Base-by-base conservation (phyloP, 2,888 invertebrate genomes). In the Zelleria hepariella region DNA sequence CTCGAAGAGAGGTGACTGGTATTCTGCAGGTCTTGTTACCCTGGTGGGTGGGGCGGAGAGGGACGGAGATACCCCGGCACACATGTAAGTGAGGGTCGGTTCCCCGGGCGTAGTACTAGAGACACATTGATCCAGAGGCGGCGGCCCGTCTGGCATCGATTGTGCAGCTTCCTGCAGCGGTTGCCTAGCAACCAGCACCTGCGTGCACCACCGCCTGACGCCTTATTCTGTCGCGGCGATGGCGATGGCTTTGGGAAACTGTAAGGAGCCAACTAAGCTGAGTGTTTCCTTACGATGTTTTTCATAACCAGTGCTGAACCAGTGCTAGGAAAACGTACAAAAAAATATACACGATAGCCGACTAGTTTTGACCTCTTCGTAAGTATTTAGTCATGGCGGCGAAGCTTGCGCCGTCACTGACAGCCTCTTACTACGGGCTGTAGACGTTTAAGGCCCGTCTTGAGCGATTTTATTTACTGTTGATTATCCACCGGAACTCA, bases 131-230 rank as follows among this genome's bases (percentile, higher is more conserved):
- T 87, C 88, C 85, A 87, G 78, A 74, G 71, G 73, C 63, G 65
- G 68, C 68, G 63, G 65, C 71, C 76, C 84, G 87, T 88, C 88
- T 87, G 86, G 85, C 84, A 88, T 88, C 84, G 88, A 88, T 87
- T 88, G 81, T 86, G 87, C 87, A 87, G 88, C 83, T 86, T 87
- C 88, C 87, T 87, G 87, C 87, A 86, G 80, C 86, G 75, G 85
- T 86, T 71, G 77, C 78, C 77, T 78, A 75, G 69, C 79, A 72
- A 85, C 86, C 82, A 47, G 51, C 79, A 76, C 83, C 78, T 72
- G 23, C 72, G 75, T 75, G 77, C 78, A 75, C 75, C 79, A 49
- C 78, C 75, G 70, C 74, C 75, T 70, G 69, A 65, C 32, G 15
- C 10, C 32, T 10, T 10, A 42, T 42, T 42, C 10, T 15, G n/a